phyloP scores from a whole-genome alignment of 1,140 invertebrate genomes.

The Cydia fagiglandana region DNA sequence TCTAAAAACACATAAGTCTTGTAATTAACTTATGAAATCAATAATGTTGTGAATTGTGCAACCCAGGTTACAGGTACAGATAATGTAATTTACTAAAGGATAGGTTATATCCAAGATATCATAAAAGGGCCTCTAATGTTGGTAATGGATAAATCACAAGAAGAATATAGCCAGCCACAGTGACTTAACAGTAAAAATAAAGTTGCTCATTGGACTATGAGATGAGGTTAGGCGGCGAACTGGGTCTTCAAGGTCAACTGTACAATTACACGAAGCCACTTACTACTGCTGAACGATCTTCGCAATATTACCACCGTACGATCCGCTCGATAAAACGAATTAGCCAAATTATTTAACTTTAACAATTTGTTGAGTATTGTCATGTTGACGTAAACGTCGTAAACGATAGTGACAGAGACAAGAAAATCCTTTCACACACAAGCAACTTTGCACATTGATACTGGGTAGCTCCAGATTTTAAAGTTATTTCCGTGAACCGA shows the following conservation, averaged over 20 bases:
- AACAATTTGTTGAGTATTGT: conserved; percentile 69
- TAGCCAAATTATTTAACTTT: conserved; percentile 60
- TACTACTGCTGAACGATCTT: conserved; percentile 57
- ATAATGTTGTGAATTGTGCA: conserved; percentile 15
- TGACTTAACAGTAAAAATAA: conserved; percentile 13
- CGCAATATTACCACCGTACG: conserved; percentile 51
- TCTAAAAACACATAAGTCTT: neutral
- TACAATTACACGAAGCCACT: conserved; percentile 43
- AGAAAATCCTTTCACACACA: conserved; percentile 37
- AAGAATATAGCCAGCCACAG: neutral
- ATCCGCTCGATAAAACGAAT: conserved; percentile 48
- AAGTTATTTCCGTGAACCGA: conserved; percentile 39
- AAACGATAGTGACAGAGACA: conserved; percentile 59
- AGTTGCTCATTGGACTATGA: conserved; percentile 12
- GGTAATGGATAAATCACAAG: neutral
- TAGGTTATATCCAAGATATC: neutral
- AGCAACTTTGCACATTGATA: conserved; percentile 30
- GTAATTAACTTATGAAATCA: neutral
- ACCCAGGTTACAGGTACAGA: neutral
- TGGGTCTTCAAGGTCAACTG: conserved; percentile 5
- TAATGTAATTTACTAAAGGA: neutral
- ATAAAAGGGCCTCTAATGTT: neutral
- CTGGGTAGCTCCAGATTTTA: conserved; percentile 52
- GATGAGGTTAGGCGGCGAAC: conserved; percentile 27
- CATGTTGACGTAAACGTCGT: conserved; percentile 65